Conservation (phyloP, 2,113 vertebrate species). For the Semnopithecus entellus region DNA sequence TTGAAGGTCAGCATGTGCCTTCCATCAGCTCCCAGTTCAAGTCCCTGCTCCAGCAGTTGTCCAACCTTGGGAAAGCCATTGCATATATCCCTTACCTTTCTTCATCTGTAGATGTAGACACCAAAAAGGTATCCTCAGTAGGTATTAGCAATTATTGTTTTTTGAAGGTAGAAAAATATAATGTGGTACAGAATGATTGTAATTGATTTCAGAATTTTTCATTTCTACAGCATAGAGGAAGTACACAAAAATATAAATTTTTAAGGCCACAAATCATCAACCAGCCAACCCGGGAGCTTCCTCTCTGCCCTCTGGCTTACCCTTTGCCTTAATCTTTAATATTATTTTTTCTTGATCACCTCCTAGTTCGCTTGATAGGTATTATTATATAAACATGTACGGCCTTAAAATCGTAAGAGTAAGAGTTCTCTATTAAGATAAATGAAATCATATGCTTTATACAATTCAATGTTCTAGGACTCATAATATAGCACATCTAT, state of each 20-base stretch:
- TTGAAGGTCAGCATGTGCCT: accelerated
- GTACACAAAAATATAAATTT: neutral
- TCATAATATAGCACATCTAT: neutral
- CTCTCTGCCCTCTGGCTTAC: neutral
- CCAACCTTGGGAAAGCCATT: neutral
- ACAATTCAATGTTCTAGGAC: neutral
- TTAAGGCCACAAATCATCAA: neutral
- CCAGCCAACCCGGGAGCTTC: neutral
- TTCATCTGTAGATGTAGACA: neutral
- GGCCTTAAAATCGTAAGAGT: neutral
- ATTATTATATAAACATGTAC: neutral
- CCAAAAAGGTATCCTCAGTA: neutral
- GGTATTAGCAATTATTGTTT: neutral
- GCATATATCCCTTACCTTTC: neutral
- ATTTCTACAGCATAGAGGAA: slow-evolving; percentile 6
- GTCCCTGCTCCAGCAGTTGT: neutral
- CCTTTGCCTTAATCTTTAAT: neutral
- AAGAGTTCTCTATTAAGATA: neutral
- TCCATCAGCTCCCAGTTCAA: neutral
- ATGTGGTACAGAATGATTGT: neutral
- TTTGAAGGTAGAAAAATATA: slow-evolving; percentile 29
- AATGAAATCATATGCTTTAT: slow-evolving; percentile 2
- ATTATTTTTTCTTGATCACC: neutral
- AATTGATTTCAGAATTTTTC: neutral
- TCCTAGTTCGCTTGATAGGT: neutral